Evolutionary conservation across 2,888 invertebrate species (phyloP).

Genomic region (Horisme vitalbata): DNA sequence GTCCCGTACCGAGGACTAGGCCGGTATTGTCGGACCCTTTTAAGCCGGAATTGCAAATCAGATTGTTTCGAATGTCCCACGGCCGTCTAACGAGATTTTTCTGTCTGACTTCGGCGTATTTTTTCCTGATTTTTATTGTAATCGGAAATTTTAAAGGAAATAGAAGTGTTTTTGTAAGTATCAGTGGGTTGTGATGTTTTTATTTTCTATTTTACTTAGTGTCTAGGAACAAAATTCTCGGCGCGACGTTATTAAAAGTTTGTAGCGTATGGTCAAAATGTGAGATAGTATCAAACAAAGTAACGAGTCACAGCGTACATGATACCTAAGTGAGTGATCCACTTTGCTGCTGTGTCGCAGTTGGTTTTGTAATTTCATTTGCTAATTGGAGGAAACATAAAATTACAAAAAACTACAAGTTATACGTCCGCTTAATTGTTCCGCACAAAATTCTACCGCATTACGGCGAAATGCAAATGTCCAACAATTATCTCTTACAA

Average conservation of each 20-base stretch:
- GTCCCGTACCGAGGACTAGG: slow-evolving; percentile 25
- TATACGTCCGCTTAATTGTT: slow-evolving; percentile 14
- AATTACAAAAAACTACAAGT: slow-evolving; percentile 17
- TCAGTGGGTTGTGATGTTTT: slow-evolving; percentile 4
- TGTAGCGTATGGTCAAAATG: too few relatives aligned
- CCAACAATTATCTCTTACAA: slow-evolving; percentile 29
- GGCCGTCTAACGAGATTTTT: slow-evolving; percentile 44
- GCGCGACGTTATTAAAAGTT: too few relatives aligned
- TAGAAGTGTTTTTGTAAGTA: slow-evolving; percentile 9
- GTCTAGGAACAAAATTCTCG: too few relatives aligned
- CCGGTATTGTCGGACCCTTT: slow-evolving; percentile 45
- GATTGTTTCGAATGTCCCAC: slow-evolving; percentile 50
- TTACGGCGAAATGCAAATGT: slow-evolving; percentile 27
- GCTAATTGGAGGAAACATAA: slow-evolving; percentile 5
- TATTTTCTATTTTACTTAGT: too few relatives aligned
- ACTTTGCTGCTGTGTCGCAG: slow-evolving; percentile 1
- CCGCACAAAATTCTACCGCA: slow-evolving; percentile 19
- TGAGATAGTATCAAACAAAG: too few relatives aligned
- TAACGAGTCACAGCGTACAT: not conserved
- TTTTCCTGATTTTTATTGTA: slow-evolving; percentile 27
- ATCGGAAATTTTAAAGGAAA: slow-evolving; percentile 24
- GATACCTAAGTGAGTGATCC: not conserved
- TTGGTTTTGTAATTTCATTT: slow-evolving; percentile 8
- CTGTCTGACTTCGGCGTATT: slow-evolving; percentile 28
- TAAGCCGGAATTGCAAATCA: slow-evolving; percentile 60